Evolutionary conservation across 2,113 vertebrate genomes (phyloP).

Genomic region (Haemorhous mexicanus): DNA sequence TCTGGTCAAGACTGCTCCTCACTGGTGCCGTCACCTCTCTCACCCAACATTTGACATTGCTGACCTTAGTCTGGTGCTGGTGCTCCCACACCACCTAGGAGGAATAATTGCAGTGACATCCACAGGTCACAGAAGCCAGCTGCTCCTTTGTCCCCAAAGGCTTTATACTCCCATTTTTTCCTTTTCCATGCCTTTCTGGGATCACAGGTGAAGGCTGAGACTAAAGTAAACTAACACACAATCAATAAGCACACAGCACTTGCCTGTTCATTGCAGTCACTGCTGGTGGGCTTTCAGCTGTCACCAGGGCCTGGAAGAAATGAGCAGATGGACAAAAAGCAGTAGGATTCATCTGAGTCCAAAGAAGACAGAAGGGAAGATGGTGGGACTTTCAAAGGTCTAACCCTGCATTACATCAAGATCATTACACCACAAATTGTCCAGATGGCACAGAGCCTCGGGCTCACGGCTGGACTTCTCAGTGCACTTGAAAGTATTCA

Average conservation of each 20-base stretch:
- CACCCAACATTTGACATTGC: neutral
- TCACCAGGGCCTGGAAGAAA: conserved; percentile 38
- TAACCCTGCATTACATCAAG: conserved; percentile 64
- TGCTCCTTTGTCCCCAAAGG: neutral
- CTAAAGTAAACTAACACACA: neutral
- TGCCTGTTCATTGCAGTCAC: neutral
- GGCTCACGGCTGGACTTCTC: conserved; percentile 6
- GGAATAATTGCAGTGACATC: neutral
- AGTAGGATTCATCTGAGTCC: conserved; percentile 29
- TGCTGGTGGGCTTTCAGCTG: conserved; percentile 54
- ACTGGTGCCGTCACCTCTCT: neutral
- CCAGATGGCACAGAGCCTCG: conserved; percentile 46
- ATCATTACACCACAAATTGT: conserved; percentile 59
- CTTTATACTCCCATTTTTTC: neutral
- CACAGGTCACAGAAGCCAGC: conserved; percentile 2
- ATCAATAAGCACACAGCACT: conserved; percentile 34
- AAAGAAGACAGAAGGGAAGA: conserved; percentile 53
- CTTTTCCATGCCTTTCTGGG: neutral
- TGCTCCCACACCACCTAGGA: neutral
- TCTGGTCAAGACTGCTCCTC: neutral
- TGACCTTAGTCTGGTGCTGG: neutral
- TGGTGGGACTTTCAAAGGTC: conserved; percentile 44
- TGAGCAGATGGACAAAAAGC: conserved; percentile 56
- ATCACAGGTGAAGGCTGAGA: neutral
- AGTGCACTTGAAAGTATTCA: neutral